These are phyloP conservation scores for Zeugodacus cucurbitae DNA, from an alignment of 1,140 invertebrate species.

Conservation along the genomic window DNA sequence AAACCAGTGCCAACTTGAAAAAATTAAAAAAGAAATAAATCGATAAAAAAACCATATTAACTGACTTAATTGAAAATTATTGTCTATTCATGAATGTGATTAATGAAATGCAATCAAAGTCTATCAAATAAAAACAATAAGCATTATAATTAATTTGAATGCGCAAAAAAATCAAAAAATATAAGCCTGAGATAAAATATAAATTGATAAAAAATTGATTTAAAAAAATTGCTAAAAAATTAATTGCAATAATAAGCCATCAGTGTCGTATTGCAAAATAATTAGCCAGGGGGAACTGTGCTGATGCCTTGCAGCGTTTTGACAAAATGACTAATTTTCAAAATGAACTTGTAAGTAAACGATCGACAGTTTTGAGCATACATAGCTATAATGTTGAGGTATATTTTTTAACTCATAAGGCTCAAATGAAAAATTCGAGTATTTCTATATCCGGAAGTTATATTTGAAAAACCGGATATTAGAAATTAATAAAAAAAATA, in stretches of 20 bases:
- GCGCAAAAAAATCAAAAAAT: neutral
- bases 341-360: slow-evolving; percentile 8
- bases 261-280: neutral
- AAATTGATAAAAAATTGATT: too few species aligned
- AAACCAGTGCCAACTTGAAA: neutral
- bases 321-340: neutral
- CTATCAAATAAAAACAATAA: too few species aligned
- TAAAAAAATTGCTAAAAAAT: neutral
- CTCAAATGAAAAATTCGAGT: too few species aligned
- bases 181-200: neutral
- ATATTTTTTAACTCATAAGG: too few species aligned
- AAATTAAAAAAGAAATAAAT: neutral
- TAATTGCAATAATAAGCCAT: neutral
- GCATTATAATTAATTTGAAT: neutral
- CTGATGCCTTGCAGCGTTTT: neutral
- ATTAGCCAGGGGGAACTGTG: neutral
- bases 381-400: too few species aligned
- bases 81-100: too few species aligned
- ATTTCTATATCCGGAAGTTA: too few species aligned
- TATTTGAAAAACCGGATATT: too few species aligned
- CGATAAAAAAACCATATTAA: neutral
- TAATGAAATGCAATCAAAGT: too few species aligned
- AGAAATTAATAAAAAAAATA: too few species aligned
- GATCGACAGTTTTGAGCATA: too few species aligned
- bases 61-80: too few species aligned